Conservation (phyloP, 2,888 invertebrate species). For the Choristoneura rosaceana region DNA sequence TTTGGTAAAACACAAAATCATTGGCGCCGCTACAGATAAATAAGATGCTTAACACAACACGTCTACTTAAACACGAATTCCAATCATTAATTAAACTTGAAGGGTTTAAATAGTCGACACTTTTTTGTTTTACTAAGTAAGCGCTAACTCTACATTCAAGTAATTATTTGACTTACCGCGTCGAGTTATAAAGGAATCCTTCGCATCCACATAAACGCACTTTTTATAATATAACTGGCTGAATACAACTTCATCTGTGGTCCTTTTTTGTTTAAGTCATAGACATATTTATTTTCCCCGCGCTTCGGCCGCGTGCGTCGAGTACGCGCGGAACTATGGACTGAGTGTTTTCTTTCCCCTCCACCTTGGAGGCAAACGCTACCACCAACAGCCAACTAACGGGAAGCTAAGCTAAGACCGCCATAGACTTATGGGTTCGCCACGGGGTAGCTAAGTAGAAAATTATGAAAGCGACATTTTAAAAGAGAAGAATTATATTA, state of each 20-base stretch:
- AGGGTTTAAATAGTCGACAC: slow-evolving; percentile 56
- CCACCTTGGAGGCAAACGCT: slow-evolving; percentile 48
- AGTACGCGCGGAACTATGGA: slow-evolving; percentile 66
- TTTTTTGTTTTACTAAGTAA: slow-evolving; percentile 53
- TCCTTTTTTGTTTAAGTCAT: slow-evolving; percentile 54
- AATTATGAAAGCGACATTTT: slow-evolving; percentile 19
- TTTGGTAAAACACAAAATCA: background rate
- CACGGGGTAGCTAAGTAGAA: slow-evolving; percentile 19
- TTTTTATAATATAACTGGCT: slow-evolving; percentile 49
- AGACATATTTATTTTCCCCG: slow-evolving; percentile 50
- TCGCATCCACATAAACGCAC: slow-evolving; percentile 61
- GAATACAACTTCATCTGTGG: slow-evolving; percentile 54
- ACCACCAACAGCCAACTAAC: slow-evolving; percentile 54
- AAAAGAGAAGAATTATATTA: background rate
- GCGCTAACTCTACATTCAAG: slow-evolving; percentile 54
- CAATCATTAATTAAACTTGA: slow-evolving; percentile 33
- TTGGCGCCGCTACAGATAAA: background rate
- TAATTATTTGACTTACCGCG: slow-evolving; percentile 69
- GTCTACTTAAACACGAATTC: slow-evolving; percentile 2
- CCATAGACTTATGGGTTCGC: slow-evolving; percentile 33
- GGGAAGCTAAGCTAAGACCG: slow-evolving; percentile 51
- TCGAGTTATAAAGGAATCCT: slow-evolving; percentile 57
- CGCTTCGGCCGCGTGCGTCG: slow-evolving; percentile 54
- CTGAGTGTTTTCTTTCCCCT: slow-evolving; percentile 68
- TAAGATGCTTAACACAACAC: background rate